phyloP scores from a whole-genome alignment of 2,888 invertebrate species.

The Callyntrura sp. region DNA sequence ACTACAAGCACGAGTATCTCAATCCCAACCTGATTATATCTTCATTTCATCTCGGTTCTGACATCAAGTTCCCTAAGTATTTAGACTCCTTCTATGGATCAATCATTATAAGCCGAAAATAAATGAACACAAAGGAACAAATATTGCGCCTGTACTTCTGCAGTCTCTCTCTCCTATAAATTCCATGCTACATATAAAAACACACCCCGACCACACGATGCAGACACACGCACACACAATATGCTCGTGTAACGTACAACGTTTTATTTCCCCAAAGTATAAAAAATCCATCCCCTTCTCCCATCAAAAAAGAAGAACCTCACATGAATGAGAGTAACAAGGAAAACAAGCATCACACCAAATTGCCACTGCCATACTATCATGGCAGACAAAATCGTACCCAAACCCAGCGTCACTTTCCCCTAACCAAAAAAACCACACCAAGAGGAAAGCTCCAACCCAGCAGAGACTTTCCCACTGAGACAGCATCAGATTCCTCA shows the following conservation, averaged over 20 bases:
- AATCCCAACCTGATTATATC: constrained; percentile 55
- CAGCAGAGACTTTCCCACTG: constrained; percentile 30
- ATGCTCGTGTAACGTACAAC: background rate
- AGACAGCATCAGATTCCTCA: constrained; percentile 37
- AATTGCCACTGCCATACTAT: constrained; percentile 26
- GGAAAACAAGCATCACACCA: constrained; percentile 34
- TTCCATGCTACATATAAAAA: background rate
- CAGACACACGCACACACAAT: background rate
- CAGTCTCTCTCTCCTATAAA: too few species aligned
- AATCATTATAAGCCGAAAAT: constrained; percentile 27
- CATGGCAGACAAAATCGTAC: constrained; percentile 39
- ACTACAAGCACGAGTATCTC: constrained; percentile 24
- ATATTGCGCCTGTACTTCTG: too few species aligned
- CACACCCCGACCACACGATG: background rate
- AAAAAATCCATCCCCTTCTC: constrained; percentile 41
- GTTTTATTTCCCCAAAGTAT: constrained; percentile 29
- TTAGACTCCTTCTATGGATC: background rate
- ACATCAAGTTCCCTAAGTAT: background rate
- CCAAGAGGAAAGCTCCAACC: constrained; percentile 56
- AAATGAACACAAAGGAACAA: too few species aligned
- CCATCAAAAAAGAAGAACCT: constrained; percentile 30
- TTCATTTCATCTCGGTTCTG: constrained; percentile 16
- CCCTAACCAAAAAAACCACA: constrained; percentile 66
- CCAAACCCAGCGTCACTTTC: constrained; percentile 52
- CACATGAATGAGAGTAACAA: constrained; percentile 32